phyloP scores from a whole-genome alignment of 2,797 vertebrate species.

The Serranus cabrilla region DNA sequence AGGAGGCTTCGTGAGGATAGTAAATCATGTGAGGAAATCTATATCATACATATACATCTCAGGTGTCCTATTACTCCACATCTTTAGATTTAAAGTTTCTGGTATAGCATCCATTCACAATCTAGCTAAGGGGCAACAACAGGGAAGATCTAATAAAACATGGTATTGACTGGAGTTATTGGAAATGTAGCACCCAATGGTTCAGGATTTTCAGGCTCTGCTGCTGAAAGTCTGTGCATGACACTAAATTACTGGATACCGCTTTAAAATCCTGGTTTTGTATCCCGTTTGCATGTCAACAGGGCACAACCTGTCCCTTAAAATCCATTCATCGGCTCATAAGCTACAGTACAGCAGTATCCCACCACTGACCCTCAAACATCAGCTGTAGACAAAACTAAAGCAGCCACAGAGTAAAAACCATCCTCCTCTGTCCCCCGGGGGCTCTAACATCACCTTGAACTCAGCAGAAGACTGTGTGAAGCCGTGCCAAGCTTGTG shows the following conservation, averaged over 20 bases:
- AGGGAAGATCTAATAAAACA: not conserved
- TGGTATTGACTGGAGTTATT: not conserved
- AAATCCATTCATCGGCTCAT: slow-evolving; percentile 66
- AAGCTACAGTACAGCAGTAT: slow-evolving; percentile 44
- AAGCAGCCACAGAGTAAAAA: slow-evolving; percentile 53
- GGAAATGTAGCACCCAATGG: too few relatives aligned
- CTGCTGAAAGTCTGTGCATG: not conserved
- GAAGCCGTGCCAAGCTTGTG: slow-evolving; percentile 84
- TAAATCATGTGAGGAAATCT: not conserved
- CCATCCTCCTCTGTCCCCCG: slow-evolving; percentile 62
- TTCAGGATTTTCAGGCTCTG: fast-evolving
- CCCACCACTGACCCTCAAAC: slow-evolving; percentile 60
- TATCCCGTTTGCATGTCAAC: slow-evolving; percentile 46
- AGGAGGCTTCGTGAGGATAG: too few relatives aligned
- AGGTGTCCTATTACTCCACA: not conserved
- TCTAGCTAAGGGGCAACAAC: not conserved
- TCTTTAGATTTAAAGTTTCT: not conserved
- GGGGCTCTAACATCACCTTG: slow-evolving; percentile 76
- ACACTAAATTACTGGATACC: not conserved
- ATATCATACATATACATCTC: not conserved
- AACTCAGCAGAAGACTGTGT: slow-evolving; percentile 68
- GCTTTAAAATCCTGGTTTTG: slow-evolving; percentile 19
- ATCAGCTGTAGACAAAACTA: slow-evolving; percentile 83
- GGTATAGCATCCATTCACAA: not conserved
- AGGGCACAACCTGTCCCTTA: slow-evolving; percentile 51